Conservation (phyloP, 2,888 invertebrate species). For the Diaperis boleti region DNA sequence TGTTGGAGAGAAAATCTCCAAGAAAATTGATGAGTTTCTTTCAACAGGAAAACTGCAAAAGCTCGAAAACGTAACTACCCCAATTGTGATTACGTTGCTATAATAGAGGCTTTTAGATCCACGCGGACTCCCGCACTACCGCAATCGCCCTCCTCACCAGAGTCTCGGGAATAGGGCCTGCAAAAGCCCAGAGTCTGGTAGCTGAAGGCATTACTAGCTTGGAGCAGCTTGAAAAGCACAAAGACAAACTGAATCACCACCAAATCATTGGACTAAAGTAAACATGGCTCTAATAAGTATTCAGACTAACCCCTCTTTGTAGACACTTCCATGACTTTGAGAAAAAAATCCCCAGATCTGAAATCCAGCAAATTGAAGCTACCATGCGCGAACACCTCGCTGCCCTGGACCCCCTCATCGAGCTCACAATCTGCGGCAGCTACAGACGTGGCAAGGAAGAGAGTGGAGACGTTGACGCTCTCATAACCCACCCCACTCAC, state of each 20-base stretch:
- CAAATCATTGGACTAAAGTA: constrained; percentile 83
- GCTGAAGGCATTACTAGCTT: constrained; percentile 77
- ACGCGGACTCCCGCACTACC: constrained; percentile 74
- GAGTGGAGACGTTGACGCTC: constrained; percentile 82
- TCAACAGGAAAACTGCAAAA: constrained; percentile 81
- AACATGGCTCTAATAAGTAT: too few relatives aligned
- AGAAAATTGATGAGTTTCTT: constrained; percentile 85
- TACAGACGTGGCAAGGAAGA: constrained; percentile 76
- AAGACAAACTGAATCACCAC: constrained; percentile 76
- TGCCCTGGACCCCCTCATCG: constrained; percentile 70
- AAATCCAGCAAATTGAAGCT: constrained; percentile 75
- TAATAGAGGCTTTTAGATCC: constrained; percentile 69
- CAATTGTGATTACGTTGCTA: too few relatives aligned
- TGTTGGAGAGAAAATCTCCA: constrained; percentile 81
- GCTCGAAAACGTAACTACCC: constrained; percentile 76
- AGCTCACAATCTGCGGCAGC: constrained; percentile 80
- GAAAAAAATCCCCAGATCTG: constrained; percentile 78
- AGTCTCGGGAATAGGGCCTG: constrained; percentile 84
- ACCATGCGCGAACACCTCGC: constrained; percentile 67
- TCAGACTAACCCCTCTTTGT: constrained; percentile 45
- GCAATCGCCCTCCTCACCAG: constrained; percentile 77
- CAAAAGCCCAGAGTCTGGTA: constrained; percentile 79
- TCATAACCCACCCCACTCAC: constrained; percentile 76
- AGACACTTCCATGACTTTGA: constrained; percentile 86
- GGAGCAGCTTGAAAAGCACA: constrained; percentile 74